A percentile compares a stretch with the other conserved stretches of the same genome.
These are phyloP conservation scores for Stramonita haemastoma DNA, from an alignment of 2,888 invertebrate genomes.

Conservation along the genomic window DNA sequence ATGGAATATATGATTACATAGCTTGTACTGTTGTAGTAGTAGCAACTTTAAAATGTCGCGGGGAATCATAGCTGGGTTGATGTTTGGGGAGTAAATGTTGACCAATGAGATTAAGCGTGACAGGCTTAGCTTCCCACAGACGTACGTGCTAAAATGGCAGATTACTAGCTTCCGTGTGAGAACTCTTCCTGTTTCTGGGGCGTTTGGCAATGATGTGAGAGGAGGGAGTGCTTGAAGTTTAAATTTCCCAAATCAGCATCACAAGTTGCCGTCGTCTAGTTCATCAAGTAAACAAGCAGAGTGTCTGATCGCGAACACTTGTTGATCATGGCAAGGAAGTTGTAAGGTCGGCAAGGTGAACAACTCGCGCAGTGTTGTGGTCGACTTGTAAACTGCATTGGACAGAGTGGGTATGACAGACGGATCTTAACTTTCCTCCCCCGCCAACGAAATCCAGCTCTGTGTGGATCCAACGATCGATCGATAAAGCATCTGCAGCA, in stretches of 20 bases:
- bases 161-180: constrained; percentile 31
- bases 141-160: constrained; percentile 1
- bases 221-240: background rate
- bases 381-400: background rate
- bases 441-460: background rate
- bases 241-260: no score
- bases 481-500: constrained; percentile 21
- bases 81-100: constrained; percentile 30
- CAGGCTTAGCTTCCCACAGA: constrained; percentile 12
- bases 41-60: constrained; percentile 16
- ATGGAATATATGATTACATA: no score
- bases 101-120: constrained; percentile 43
- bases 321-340: constrained; percentile 24
- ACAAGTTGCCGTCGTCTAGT: background rate
- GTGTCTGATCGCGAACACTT: background rate
- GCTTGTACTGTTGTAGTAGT: background rate
- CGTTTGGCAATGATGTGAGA: constrained; percentile 17
- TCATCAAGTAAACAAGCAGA: background rate
- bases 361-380: constrained; percentile 26
- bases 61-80: constrained; percentile 1
- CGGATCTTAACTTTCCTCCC: background rate
- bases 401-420: background rate
- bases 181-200: constrained; percentile 21
- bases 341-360: constrained; percentile 40
- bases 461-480: constrained; percentile 19